Evolutionary conservation across 2,113 vertebrate genomes (phyloP), one percentile per base, ranked within the genome.

Genomic region (Acanthisitta chloris): DNA sequence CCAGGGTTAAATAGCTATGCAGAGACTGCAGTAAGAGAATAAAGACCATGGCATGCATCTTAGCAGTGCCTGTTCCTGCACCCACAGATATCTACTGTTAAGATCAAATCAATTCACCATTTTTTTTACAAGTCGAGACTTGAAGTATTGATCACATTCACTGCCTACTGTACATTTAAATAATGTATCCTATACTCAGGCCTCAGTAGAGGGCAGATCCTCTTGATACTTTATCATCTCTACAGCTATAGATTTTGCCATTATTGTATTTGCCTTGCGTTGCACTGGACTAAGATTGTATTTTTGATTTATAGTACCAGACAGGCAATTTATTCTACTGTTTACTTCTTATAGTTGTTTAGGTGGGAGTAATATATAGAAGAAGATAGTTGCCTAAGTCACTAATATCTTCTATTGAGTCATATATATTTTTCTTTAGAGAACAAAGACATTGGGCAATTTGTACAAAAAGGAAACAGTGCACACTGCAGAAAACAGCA

Each of bases 291-390:
- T 81, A 95, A 94, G 96, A 95, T 92, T 92, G 87, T 92, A 69
- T 82, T 96, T 95, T 94, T 98, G 97, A 98, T 97, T 97, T 97
- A 98, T 97, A 90, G 66, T 84, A 94, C 86, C 92, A 96, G 91
- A 94, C 84, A 93, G 76, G 81, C 96, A 96, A 97, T 98, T 97
- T 97, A 98, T 98, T 97, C 88, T 62, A 69, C 93, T 96, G 85
- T 96, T 98, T 97, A 94, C 82, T 95, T 94, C 96, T 97, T 94
- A 94, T 24, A 92, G 82, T 81, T 85, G 72, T 92, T 95, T 96
- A 95, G 89, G 90, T 94, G 86, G 93, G 94, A 96, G 96, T 90
- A 96, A 97, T 83, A 94, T 58, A 81, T 31, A 92, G 93, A 66
- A 91, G 59, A 54, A 90, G 92, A 97, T 81, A 90, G 84, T 93